These are phyloP conservation scores for Scomber japonicus DNA, from an alignment of 2,113 vertebrate species.

Conservation along the genomic window DNA sequence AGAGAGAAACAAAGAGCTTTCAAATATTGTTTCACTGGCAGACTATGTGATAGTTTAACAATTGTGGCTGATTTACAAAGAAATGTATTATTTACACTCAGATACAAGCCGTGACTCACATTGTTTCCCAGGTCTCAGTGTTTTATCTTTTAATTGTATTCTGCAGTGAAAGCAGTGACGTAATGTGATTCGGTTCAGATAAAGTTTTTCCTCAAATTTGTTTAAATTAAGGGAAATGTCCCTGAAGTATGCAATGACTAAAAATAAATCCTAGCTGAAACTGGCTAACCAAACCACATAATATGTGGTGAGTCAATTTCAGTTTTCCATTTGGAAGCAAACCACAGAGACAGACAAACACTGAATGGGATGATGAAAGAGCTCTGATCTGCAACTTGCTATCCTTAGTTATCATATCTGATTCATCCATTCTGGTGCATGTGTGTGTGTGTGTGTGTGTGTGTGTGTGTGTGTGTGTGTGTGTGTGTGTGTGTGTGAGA, in stretches of 20 bases:
- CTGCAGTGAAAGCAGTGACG: not conserved
- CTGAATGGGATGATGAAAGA: constrained; percentile 50
- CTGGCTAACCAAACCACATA: constrained; percentile 20
- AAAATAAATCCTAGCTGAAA: constrained; percentile 46
- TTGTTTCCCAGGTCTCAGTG: not conserved
- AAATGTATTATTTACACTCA: not conserved
- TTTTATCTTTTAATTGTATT: not conserved
- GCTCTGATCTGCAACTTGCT: constrained; percentile 49
- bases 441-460: constrained; percentile 6
- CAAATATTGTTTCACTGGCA: constrained; percentile 16
- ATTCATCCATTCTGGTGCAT: constrained; percentile 51
- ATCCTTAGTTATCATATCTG: constrained; percentile 52
- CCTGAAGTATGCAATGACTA: constrained; percentile 8
- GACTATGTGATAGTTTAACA: constrained; percentile 2
- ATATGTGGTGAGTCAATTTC: constrained; percentile 53
- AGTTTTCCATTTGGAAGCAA: constrained; percentile 45
- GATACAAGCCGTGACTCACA: not conserved
- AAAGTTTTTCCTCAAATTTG: not conserved
- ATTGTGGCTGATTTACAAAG: not conserved
- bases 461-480: constrained; percentile 12
- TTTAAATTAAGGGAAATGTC: not conserved
- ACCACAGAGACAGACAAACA: constrained; percentile 56
- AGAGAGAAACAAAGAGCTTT: constrained; percentile 5
- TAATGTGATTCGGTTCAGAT: no score
- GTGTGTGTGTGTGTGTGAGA: constrained; percentile 5